A percentile compares a stretch with the other conserved stretches of the same genome.
Conservation (phyloP, 2,797 vertebrate species). For the Euphonia xanthogaster region DNA sequence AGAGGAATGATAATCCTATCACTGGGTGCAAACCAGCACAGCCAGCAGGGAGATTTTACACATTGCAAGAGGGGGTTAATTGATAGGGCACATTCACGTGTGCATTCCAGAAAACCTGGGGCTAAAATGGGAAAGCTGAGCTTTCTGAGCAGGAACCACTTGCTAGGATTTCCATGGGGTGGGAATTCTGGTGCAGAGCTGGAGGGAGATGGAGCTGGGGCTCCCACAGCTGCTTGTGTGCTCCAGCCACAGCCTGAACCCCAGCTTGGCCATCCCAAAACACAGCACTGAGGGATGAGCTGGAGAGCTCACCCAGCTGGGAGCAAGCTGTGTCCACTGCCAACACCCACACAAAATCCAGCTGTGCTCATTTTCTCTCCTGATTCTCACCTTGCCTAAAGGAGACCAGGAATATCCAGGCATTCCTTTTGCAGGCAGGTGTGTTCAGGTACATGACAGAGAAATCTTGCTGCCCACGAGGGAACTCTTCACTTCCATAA, state of each 20-base stretch:
- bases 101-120: neutral
- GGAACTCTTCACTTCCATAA: neutral
- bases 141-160: neutral
- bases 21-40: neutral
- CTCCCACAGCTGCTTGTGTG: neutral
- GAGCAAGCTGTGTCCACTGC: neutral
- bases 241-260: neutral
- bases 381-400: neutral
- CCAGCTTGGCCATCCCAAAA: neutral
- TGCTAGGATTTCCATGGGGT: neutral
- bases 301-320: neutral
- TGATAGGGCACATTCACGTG: neutral
- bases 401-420: neutral
- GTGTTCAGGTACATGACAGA: neutral
- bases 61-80: neutral
- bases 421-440: neutral
- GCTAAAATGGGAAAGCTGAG: neutral
- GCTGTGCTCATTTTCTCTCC: neutral
- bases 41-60: neutral
- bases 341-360: neutral
- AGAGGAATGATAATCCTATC: neutral
- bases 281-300: no score
- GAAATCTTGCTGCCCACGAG: neutral
- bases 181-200: neutral
- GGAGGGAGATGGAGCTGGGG: neutral